Evolutionary conservation across 2,797 vertebrate genomes (phyloP).

Genomic region (Muraenolepis orangiensis): DNA sequence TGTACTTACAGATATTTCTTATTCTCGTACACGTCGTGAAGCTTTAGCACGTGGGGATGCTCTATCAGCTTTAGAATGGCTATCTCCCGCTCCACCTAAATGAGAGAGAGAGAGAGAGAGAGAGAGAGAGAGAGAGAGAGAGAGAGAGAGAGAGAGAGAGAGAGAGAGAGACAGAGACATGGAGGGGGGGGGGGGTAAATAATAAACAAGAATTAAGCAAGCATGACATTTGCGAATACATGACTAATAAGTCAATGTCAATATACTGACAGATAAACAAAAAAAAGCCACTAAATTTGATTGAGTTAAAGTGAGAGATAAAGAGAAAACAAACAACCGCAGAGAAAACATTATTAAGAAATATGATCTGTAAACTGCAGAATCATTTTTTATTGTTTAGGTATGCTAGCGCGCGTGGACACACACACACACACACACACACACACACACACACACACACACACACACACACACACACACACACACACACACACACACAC

Average conservation of each 20-base stretch:
- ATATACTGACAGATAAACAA: background rate
- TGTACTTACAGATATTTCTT: constrained; percentile 95
- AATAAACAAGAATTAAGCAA: background rate
- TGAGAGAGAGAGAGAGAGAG: constrained; percentile 29
- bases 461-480: background rate
- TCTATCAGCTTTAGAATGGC: constrained; percentile 96
- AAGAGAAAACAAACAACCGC: background rate
- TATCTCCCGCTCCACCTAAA: constrained; percentile 92
- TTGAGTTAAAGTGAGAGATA: background rate
- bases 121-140: constrained; percentile 24
- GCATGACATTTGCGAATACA: background rate
- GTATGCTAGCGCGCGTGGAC: background rate
- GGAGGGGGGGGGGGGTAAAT: background rate
- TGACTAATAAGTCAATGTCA: background rate
- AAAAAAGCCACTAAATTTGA: background rate
- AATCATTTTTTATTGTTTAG: background rate
- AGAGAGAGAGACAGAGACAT: background rate
- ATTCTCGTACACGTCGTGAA: constrained; percentile 95
- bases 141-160: constrained; percentile 9
- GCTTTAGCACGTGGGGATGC: constrained; percentile 92
- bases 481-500: background rate
- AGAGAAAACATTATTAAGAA: background rate
- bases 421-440: background rate
- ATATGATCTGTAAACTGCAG: background rate
- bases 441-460: background rate